A percentile compares a stretch with the other conserved stretches of the same genome.
Evolutionary conservation across 2,797 vertebrate species (phyloP).

Genomic region (Sciurus vulgaris): DNA sequence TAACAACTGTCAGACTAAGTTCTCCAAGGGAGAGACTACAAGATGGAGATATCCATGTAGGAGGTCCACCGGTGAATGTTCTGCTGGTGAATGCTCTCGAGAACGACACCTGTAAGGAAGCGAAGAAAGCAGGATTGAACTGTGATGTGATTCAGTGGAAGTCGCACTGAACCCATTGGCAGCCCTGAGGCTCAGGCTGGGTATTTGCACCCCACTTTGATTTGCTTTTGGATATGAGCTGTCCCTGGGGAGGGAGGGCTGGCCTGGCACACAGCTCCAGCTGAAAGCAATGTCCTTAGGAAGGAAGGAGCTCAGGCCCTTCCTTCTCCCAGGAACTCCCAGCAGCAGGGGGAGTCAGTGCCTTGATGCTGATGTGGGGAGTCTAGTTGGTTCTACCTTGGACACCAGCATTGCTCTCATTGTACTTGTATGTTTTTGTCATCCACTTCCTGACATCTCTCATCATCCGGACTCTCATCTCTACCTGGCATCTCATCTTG

Average conservation of each 20-base stretch:
- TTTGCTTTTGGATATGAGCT: not conserved
- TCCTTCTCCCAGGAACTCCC: too few species aligned
- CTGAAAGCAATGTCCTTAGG: not conserved
- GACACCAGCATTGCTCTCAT: not conserved
- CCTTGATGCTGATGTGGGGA: not conserved
- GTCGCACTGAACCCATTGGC: not conserved
- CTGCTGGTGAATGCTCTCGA: not conserved
- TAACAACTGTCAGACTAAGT: not conserved
- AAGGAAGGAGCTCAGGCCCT: not conserved
- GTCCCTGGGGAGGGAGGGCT: not conserved
- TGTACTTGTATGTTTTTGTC: not conserved
- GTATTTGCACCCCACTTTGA: not conserved
- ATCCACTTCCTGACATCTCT: not conserved
- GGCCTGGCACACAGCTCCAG: not conserved
- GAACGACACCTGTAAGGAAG: not conserved
- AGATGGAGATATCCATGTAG: not conserved
- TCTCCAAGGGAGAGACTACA: slow-evolving; percentile 33
- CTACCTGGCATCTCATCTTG: not conserved
- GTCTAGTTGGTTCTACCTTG: not conserved
- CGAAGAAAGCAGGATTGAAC: not conserved
- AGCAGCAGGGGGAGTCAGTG: not conserved
- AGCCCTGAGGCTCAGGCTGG: not conserved
- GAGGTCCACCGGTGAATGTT: not conserved
- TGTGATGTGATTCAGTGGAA: not conserved
- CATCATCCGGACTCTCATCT: not conserved